Evolutionary conservation across 2,797 vertebrate genomes (phyloP).

Genomic region (Gila robusta): DNA sequence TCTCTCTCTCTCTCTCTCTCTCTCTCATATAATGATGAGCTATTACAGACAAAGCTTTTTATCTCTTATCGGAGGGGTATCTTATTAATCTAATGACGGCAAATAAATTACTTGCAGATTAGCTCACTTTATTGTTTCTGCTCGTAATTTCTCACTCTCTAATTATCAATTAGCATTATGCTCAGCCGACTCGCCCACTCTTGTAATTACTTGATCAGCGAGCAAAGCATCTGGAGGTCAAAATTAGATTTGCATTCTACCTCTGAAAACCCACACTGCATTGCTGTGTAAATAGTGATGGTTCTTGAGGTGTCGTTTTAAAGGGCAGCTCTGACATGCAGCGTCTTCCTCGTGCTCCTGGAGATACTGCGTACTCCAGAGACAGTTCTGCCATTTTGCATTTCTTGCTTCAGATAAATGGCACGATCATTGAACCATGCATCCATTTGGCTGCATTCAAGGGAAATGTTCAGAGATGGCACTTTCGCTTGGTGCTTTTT

Average conservation of each 20-base stretch:
- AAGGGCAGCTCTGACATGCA: background rate
- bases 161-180: conserved; percentile 44
- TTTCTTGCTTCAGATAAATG: conserved; percentile 34
- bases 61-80: background rate
- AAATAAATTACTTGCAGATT: conserved; percentile 8
- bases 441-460: conserved; percentile 13
- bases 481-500: background rate
- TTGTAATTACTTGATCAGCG: conserved; percentile 11
- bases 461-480: background rate
- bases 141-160: conserved; percentile 27
- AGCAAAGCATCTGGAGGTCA: conserved; percentile 1
- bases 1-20: no score
- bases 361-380: conserved; percentile 4
- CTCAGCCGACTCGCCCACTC: conserved; percentile 18
- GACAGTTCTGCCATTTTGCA: conserved; percentile 29
- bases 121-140: conserved; percentile 9
- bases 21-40: no score
- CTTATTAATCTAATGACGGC: background rate
- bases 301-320: background rate
- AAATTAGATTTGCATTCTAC: conserved; percentile 11
- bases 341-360: background rate
- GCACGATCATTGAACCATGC: conserved; percentile 26
- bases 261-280: background rate
- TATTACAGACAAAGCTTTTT: conserved; percentile 1
- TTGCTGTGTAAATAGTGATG: conserved; percentile 1